Evolutionary conservation across 2,113 vertebrate genomes (phyloP).

Genomic region (Sialia sialis): DNA sequence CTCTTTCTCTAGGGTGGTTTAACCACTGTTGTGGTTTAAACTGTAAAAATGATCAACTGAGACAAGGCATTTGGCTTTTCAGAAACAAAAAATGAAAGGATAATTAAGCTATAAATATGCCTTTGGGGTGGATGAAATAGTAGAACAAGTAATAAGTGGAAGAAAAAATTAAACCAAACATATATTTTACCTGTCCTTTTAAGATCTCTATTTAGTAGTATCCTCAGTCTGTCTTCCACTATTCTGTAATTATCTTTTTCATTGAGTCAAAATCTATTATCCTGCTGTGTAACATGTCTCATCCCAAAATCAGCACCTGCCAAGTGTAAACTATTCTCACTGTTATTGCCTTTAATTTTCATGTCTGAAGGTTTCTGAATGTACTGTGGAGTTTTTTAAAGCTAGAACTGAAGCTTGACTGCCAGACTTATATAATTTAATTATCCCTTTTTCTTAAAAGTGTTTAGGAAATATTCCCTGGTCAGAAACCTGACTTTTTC

Average conservation of each 20-base stretch:
- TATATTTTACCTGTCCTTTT: slow-evolving; percentile 8
- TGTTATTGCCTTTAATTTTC: slow-evolving; percentile 24
- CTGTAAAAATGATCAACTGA: neutral
- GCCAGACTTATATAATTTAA: neutral
- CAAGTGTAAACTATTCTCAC: neutral
- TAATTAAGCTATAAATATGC: neutral
- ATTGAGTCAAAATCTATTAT: slow-evolving; percentile 8
- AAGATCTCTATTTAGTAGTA: neutral
- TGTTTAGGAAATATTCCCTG: neutral
- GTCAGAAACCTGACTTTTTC: neutral
- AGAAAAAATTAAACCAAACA: neutral
- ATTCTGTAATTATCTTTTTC: slow-evolving; percentile 39
- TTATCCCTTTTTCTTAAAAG: neutral
- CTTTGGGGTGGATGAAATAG: neutral
- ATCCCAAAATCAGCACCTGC: slow-evolving; percentile 15
- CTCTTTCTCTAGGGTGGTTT: neutral
- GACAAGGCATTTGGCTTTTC: neutral
- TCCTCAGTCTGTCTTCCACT: neutral
- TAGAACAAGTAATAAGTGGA: neutral
- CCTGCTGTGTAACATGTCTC: neutral
- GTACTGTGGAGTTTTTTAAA: neutral
- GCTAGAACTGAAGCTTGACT: neutral
- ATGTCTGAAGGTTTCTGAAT: neutral
- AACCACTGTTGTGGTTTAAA: neutral
- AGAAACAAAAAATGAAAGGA: neutral